Percentiles rank a stretch among this genome's conserved stretches.
These are phyloP conservation scores for Amyelois transitella DNA, from an alignment of 1,140 invertebrate genomes.

Conservation along the genomic window DNA sequence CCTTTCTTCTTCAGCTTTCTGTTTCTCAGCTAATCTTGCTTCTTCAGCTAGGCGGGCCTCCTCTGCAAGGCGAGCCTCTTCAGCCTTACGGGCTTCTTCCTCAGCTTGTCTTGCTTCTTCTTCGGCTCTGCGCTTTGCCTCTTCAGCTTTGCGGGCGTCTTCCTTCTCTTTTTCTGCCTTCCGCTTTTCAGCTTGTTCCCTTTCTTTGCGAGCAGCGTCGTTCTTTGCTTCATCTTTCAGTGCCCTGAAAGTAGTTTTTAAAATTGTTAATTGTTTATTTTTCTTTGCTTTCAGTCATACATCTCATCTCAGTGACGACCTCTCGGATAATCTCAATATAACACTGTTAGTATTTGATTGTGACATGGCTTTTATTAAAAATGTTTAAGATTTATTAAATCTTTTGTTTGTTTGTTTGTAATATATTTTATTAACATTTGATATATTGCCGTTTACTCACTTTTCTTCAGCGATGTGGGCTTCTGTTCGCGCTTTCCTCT, in stretches of 20 bases:
- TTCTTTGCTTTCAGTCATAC: too few species aligned
- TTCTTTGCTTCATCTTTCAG: slow-evolving; percentile 71
- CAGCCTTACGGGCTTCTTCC: slow-evolving; percentile 69
- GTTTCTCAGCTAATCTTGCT: slow-evolving; percentile 44
- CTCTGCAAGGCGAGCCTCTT: slow-evolving; percentile 70
- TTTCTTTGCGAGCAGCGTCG: slow-evolving; percentile 62
- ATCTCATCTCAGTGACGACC: too few species aligned
- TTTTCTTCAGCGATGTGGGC: slow-evolving; percentile 77
- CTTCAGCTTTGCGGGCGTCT: slow-evolving; percentile 67
- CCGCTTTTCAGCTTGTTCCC: slow-evolving; percentile 48
- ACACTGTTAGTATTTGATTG: too few species aligned
- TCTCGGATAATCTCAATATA: too few species aligned
- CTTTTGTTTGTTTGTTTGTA: too few species aligned
- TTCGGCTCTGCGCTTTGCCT: slow-evolving; percentile 53
- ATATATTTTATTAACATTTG: too few species aligned
- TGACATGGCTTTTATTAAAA: too few species aligned
- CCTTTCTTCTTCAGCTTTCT: slow-evolving; percentile 50
- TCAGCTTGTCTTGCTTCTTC: slow-evolving; percentile 65
- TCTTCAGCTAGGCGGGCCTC: slow-evolving; percentile 72
- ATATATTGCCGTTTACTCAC: too few species aligned
- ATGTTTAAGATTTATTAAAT: too few species aligned
- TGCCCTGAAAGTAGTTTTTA: slow-evolving; percentile 44
- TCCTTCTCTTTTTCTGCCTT: slow-evolving; percentile 74
- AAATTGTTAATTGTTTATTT: not conserved
- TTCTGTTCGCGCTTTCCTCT: slow-evolving; percentile 76